phyloP scores from a whole-genome alignment of 2,797 vertebrate species.

The Acrossocheilus fasciatus region DNA sequence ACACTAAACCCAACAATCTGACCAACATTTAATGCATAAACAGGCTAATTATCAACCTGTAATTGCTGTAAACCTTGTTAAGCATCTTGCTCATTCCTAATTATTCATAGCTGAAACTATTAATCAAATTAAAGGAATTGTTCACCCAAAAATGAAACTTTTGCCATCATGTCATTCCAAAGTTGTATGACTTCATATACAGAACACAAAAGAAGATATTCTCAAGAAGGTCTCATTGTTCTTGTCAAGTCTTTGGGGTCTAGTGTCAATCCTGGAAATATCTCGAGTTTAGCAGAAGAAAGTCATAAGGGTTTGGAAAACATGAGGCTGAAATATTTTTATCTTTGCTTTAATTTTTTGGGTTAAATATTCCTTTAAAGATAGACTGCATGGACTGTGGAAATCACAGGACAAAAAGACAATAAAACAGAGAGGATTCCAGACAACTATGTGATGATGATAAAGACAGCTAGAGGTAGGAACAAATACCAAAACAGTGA shows the following conservation, averaged over 20 bases:
- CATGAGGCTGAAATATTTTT: no score
- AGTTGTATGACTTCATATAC: not conserved
- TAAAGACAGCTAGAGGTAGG: not conserved
- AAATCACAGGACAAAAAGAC: not conserved
- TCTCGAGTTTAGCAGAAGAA: not conserved
- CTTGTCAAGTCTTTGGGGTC: not conserved
- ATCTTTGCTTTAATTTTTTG: not conserved
- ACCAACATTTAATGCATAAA: not conserved
- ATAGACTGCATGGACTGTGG: not conserved
- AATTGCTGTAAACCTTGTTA: not conserved
- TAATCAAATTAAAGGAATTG: not conserved
- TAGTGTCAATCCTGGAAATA: not conserved
- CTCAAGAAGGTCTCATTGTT: not conserved
- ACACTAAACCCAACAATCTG: not conserved
- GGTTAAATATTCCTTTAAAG: not conserved
- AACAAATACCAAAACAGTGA: conserved; percentile 22
- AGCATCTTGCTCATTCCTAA: not conserved
- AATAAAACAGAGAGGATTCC: conserved; percentile 4
- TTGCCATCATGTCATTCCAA: not conserved
- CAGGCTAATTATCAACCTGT: not conserved
- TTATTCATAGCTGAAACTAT: not conserved
- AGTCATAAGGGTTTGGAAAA: not conserved
- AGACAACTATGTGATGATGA: not conserved
- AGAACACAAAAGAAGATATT: not conserved
- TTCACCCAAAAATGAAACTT: not conserved